These are phyloP conservation scores for Acromyrmex heyeri DNA, from an alignment of 1,140 invertebrate species.

Conservation along the genomic window DNA sequence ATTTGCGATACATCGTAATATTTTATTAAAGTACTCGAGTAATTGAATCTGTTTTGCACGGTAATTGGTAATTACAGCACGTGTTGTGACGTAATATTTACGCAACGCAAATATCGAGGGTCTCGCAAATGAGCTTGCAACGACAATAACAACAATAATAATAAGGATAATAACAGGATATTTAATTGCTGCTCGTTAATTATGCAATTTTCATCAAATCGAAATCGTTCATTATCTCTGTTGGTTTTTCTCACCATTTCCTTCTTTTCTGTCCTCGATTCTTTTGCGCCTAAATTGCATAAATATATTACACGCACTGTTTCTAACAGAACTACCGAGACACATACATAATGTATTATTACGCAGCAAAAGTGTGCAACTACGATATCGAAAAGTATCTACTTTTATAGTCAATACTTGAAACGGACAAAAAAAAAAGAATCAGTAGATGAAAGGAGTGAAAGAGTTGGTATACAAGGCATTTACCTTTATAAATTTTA, in stretches of 20 bases:
- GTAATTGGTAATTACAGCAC: conserved; percentile 31
- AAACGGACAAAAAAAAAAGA: not conserved
- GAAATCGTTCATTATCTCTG: conserved; percentile 6
- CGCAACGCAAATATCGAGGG: conserved; percentile 27
- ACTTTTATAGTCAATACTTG: not conserved
- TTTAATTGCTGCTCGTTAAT: conserved; percentile 43
- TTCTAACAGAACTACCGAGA: not conserved
- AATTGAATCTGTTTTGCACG: conserved; percentile 20
- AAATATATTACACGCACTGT: not conserved
- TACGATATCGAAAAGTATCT: not conserved
- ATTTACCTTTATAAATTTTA: conserved; percentile 7
- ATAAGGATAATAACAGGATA: conserved; percentile 25
- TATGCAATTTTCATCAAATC: conserved; percentile 19
- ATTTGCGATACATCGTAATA: not conserved
- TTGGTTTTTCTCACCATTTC: not conserved
- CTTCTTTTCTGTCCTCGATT: not conserved
- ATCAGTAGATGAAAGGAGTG: not conserved
- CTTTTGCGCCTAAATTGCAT: not conserved
- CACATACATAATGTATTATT: not conserved
- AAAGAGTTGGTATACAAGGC: not conserved
- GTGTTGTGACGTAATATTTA: conserved; percentile 28
- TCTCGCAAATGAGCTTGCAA: conserved; percentile 20
- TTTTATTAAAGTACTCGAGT: conserved; percentile 21
- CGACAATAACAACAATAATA: conserved; percentile 35
- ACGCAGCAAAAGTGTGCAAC: not conserved